These are phyloP conservation scores for Pseudochromis fuscus DNA, from an alignment of 2,797 vertebrate species.

Conservation along the genomic window DNA sequence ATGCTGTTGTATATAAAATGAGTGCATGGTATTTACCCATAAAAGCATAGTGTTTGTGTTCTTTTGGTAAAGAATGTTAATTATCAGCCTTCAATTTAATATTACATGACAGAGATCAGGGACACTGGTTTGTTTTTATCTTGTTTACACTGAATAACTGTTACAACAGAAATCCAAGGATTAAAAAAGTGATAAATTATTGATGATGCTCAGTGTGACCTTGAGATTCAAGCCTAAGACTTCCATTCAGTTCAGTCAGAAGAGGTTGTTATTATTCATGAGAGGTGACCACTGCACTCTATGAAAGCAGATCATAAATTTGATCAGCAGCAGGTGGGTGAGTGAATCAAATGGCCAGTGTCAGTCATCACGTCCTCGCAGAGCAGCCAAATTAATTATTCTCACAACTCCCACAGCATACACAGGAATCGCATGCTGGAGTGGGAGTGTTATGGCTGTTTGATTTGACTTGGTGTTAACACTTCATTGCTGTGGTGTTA, in stretches of 20 bases:
- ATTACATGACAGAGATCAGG: too few relatives aligned
- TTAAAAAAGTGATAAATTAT: neutral
- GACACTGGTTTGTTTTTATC: too few relatives aligned
- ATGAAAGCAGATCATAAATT: constrained; percentile 57
- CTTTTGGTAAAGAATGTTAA: too few relatives aligned
- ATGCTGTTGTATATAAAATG: too few relatives aligned
- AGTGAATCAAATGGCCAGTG: constrained; percentile 38
- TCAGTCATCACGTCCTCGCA: constrained; percentile 19
- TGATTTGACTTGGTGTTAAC: neutral
- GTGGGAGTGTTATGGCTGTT: neutral
- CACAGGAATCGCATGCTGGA: neutral
- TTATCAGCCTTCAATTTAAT: too few relatives aligned
- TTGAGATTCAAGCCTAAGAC: constrained; percentile 61
- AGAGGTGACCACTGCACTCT: constrained; percentile 35
- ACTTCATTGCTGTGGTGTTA: too few relatives aligned
- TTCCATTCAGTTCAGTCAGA: constrained; percentile 36
- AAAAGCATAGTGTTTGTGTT: too few relatives aligned
- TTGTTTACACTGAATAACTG: too few relatives aligned
- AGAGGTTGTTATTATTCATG: constrained; percentile 61
- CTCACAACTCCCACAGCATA: neutral
- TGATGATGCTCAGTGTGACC: constrained; percentile 62
- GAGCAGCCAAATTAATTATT: neutral
- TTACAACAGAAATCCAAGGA: neutral
- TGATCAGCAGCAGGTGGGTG: constrained; percentile 34
- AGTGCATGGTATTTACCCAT: too few relatives aligned